These are phyloP conservation scores for Pinna nobilis DNA, from an alignment of 1,140 invertebrate genomes.

Conservation along the genomic window DNA sequence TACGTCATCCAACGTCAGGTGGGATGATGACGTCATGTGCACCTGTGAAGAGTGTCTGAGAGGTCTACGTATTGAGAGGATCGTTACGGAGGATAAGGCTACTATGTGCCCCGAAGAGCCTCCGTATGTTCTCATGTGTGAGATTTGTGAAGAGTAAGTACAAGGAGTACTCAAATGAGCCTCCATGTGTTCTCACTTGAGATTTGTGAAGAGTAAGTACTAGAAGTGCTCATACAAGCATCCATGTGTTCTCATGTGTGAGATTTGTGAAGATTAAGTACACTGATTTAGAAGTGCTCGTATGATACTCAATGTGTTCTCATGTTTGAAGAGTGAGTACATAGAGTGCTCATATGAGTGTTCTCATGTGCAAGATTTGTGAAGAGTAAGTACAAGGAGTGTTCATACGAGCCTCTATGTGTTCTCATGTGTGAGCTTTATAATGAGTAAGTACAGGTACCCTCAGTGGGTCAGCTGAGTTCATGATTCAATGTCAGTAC, in stretches of 20 bases:
- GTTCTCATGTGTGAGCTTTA: too few relatives aligned
- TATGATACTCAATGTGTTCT: too few relatives aligned
- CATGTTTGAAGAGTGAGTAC: too few relatives aligned
- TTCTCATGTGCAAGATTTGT: too few relatives aligned
- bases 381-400: slow-evolving; percentile 32
- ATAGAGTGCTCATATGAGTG: too few relatives aligned
- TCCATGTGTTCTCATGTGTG: slow-evolving; percentile 43
- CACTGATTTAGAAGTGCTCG: slow-evolving; percentile 39
- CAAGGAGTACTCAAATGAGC: neutral
- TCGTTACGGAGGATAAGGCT: slow-evolving; percentile 33
- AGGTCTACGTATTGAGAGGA: slow-evolving; percentile 29
- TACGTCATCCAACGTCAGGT: neutral
- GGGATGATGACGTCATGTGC: slow-evolving; percentile 20
- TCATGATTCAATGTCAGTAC: too few relatives aligned
- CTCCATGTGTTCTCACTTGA: too few relatives aligned
- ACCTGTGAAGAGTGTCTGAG: slow-evolving; percentile 38
- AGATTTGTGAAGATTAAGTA: slow-evolving; percentile 32
- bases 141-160: slow-evolving; percentile 46
- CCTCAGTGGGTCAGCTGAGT: too few relatives aligned
- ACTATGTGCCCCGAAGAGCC: slow-evolving; percentile 43
- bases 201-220: slow-evolving; percentile 29
- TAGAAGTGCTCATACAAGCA: slow-evolving; percentile 39
- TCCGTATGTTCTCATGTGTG: slow-evolving; percentile 43
- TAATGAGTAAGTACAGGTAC: slow-evolving; percentile 29
- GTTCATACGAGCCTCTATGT: too few relatives aligned